Percentiles rank a stretch among this genome's conserved stretches.
Evolutionary conservation across 30 jellyfish, hydroid and myxozoan genomes (phyloP).

Genomic region (Hydractinia echinata): DNA sequence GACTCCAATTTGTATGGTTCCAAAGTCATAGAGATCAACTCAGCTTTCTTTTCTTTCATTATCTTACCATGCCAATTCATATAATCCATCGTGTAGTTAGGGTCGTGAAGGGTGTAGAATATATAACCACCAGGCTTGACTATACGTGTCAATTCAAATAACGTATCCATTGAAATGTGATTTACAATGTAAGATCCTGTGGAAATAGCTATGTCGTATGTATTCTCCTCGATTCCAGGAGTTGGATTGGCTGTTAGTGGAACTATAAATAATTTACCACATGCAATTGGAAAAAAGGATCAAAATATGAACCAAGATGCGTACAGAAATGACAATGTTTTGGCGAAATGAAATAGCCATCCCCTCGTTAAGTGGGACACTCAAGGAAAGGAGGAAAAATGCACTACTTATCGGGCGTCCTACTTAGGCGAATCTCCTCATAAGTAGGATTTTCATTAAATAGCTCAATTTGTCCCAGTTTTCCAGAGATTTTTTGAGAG

Average conservation of each 20-base stretch:
- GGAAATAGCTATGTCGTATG: conserved; percentile 25
- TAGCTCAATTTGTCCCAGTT: too few species aligned
- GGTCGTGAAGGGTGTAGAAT: conserved; percentile 24
- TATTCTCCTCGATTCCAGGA: conserved; percentile 22
- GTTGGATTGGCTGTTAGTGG: conserved; percentile 19
- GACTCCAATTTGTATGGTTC: conserved; percentile 16
- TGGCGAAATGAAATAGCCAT: too few species aligned
- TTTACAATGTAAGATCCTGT: conserved; percentile 1
- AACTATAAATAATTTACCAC: not conserved
- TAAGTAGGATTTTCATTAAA: too few species aligned
- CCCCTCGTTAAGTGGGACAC: too few species aligned
- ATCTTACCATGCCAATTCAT: conserved; percentile 11
- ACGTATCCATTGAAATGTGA: conserved; percentile 21
- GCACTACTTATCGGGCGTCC: too few species aligned
- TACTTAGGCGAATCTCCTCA: too few species aligned
- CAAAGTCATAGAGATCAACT: conserved; percentile 17
- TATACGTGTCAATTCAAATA: conserved; percentile 16
- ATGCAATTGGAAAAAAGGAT: too few species aligned
- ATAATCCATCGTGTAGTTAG: conserved; percentile 23
- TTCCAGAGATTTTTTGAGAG: too few species aligned
- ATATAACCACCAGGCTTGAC: conserved; percentile 41
- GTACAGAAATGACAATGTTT: too few species aligned
- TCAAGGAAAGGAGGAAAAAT: too few species aligned
- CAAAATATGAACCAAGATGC: too few species aligned
- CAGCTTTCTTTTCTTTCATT: conserved; percentile 17